These are phyloP conservation scores for Oeneis ivallda DNA, from an alignment of 2,888 invertebrate species.

Conservation along the genomic window DNA sequence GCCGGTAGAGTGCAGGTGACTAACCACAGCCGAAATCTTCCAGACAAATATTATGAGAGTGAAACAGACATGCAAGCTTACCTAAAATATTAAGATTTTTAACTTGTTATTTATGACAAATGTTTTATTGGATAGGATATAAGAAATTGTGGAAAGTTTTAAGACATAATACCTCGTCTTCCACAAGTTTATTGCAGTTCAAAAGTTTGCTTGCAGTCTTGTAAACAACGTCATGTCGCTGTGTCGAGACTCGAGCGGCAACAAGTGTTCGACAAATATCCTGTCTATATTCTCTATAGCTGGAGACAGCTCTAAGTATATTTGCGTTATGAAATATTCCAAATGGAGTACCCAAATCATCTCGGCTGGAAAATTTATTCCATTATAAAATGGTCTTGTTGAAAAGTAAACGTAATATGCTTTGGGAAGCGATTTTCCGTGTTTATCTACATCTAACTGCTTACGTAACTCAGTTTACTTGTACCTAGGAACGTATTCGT, in stretches of 20 bases:
- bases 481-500: neutral
- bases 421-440: slow-evolving; percentile 18
- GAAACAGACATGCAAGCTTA: neutral
- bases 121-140: slow-evolving; percentile 1
- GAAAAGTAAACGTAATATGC: slow-evolving; percentile 18
- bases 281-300: slow-evolving; percentile 23
- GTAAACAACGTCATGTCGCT: slow-evolving; percentile 49
- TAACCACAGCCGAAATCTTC: too few species aligned
- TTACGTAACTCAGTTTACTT: slow-evolving; percentile 10
- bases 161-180: slow-evolving; percentile 25
- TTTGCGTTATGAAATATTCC: slow-evolving; percentile 49
- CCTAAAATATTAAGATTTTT: neutral
- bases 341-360: slow-evolving; percentile 24
- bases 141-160: slow-evolving; percentile 19
- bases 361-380: slow-evolving; percentile 22
- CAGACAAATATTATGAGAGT: too few species aligned
- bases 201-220: slow-evolving; percentile 54
- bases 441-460: slow-evolving; percentile 22
- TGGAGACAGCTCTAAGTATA: slow-evolving; percentile 56
- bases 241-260: slow-evolving; percentile 46
- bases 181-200: slow-evolving; percentile 48
- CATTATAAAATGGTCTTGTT: slow-evolving; percentile 16
- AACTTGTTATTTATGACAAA: neutral
- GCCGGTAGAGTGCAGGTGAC: too few species aligned
- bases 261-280: slow-evolving; percentile 51